Percentiles rank a stretch among this genome's conserved stretches.
Conservation (phyloP, 2,797 vertebrate genomes). For the Ataeniobius toweri region DNA sequence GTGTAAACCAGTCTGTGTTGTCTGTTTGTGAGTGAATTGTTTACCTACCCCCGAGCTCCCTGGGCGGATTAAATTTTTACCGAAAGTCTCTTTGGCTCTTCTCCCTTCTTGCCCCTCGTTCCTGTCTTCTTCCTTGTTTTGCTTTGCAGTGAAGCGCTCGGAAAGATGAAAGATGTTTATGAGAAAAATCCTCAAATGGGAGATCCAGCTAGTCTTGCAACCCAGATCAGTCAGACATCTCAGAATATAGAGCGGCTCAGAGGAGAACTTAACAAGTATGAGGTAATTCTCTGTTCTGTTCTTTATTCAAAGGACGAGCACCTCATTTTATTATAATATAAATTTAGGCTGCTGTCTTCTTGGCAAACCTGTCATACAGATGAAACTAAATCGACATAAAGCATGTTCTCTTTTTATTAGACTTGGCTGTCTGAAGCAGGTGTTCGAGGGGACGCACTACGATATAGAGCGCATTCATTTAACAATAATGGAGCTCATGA, state of each 20-base stretch:
- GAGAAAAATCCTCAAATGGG: constrained; percentile 94
- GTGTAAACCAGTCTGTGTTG: constrained; percentile 39
- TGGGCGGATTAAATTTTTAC: constrained; percentile 46
- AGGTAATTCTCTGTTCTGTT: constrained; percentile 76
- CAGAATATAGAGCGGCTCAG: constrained; percentile 87
- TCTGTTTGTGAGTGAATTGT: constrained; percentile 56
- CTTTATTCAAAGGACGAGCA: constrained; percentile 2
- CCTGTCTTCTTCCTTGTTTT: constrained; percentile 10
- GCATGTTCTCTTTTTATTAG: constrained; percentile 55
- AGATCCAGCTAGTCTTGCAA: constrained; percentile 87
- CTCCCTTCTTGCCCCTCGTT: constrained; percentile 12
- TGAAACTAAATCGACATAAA: background rate
- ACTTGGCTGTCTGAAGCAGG: constrained; percentile 87
- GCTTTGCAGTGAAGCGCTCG: constrained; percentile 85
- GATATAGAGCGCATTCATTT: constrained; percentile 78
- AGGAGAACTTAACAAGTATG: constrained; percentile 87
- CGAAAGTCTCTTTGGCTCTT: constrained; percentile 50
- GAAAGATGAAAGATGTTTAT: constrained; percentile 94
- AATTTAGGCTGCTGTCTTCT: background rate
- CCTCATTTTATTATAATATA: background rate
- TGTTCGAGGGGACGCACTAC: constrained; percentile 77
- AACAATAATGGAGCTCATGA: constrained; percentile 85
- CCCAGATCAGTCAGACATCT: constrained; percentile 87
- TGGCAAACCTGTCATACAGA: background rate
- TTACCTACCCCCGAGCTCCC: constrained; percentile 60